Percentiles rank a stretch among this genome's conserved stretches.
Conservation (phyloP, 2,797 vertebrate species). For the Todus mexicanus region DNA sequence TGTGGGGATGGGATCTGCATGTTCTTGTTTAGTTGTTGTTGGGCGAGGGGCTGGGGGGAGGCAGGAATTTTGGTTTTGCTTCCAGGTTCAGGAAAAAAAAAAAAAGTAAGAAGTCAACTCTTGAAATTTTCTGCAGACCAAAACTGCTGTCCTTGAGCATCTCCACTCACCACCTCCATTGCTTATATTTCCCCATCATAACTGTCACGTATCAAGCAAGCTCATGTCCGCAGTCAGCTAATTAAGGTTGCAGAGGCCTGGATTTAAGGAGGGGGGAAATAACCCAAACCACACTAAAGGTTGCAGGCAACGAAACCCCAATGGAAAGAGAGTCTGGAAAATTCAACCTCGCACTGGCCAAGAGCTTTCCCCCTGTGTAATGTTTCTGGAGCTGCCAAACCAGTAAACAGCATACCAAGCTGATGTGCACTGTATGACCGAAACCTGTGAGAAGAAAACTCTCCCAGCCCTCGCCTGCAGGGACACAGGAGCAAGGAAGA, state of each 20-base stretch:
- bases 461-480: neutral
- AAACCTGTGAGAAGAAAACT: neutral
- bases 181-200: neutral
- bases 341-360: neutral
- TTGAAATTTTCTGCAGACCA: neutral
- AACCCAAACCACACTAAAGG: neutral
- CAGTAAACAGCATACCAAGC: neutral
- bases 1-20: neutral
- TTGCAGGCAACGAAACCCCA: neutral
- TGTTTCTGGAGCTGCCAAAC: neutral
- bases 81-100: neutral
- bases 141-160: neutral
- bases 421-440: neutral
- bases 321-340: neutral
- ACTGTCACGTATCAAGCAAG: neutral
- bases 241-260: neutral
- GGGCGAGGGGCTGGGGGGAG: no score
- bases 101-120: neutral
- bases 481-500: neutral
- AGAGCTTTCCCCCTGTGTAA: neutral
- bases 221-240: neutral
- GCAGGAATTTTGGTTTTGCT: neutral
- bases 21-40: neutral
- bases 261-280: neutral
- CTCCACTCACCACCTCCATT: neutral